Evolutionary conservation across 1,140 invertebrate species (phyloP).

Genomic region (Orius insidiosus): DNA sequence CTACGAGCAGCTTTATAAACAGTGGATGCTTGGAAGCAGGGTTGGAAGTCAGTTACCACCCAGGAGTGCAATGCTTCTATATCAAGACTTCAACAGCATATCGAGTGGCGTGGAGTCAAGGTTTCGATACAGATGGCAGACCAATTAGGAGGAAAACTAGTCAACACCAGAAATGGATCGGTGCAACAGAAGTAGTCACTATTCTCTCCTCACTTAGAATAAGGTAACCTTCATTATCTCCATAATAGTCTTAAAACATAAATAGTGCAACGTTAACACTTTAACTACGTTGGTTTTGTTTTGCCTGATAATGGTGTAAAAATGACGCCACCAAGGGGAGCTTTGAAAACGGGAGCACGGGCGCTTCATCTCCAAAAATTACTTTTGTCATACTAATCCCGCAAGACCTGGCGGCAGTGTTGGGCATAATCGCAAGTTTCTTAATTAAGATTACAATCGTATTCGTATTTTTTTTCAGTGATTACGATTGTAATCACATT

Average conservation of each 20-base stretch:
- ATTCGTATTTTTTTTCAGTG: no score
- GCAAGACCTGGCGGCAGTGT: no score
- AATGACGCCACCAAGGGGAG: background rate
- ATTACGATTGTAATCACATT: no score
- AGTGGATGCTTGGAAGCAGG: constrained; percentile 25
- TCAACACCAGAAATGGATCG: constrained; percentile 87
- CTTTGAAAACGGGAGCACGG: no score
- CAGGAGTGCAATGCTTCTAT: constrained; percentile 58
- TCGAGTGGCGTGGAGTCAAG: constrained; percentile 76
- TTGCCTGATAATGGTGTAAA: background rate
- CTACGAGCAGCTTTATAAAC: constrained; percentile 42
- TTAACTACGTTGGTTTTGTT: background rate
- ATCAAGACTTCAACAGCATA: constrained; percentile 60
- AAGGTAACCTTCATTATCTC: constrained; percentile 26
- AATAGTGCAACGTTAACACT: constrained; percentile 19
- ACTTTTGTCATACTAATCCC: no score
- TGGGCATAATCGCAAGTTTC: no score
- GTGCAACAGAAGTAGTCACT: constrained; percentile 69
- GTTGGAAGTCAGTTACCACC: constrained; percentile 28
- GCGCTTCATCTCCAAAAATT: no score
- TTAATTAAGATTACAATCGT: no score
- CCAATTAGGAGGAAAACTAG: no score
- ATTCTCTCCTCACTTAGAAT: constrained; percentile 60
- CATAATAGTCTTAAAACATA: no score
- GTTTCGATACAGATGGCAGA: constrained; percentile 74